Conservation (phyloP, 2,797 vertebrate genomes). For the Hafferia zeledoni region DNA sequence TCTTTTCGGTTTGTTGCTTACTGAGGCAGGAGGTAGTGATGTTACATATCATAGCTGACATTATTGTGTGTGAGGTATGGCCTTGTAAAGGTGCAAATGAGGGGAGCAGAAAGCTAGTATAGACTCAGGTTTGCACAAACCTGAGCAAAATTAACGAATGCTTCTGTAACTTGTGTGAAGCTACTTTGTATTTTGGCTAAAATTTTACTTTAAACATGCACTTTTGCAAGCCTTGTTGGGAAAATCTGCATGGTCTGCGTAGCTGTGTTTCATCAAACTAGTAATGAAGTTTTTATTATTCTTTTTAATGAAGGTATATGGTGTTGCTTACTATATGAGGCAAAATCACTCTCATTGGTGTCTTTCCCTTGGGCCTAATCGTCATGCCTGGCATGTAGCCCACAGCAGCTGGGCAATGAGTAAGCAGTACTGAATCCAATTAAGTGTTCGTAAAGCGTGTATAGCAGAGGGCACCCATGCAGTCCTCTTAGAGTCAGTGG, state of each 20-base stretch:
- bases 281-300: background rate
- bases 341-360: background rate
- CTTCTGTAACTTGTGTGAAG: background rate
- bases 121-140: background rate
- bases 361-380: constrained; percentile 24
- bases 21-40: background rate
- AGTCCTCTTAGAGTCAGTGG: background rate
- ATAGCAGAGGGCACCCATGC: background rate
- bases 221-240: background rate
- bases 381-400: background rate
- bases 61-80: background rate
- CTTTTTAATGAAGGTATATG: background rate
- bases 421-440: constrained; percentile 64
- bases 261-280: background rate
- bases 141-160: background rate
- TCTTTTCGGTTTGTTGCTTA: constrained; percentile 5
- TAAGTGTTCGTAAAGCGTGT: constrained; percentile 9
- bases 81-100: background rate
- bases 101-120: background rate
- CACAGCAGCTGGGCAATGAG: constrained; percentile 48
- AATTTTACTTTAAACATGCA: background rate
- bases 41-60: background rate
- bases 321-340: constrained; percentile 32
- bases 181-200: background rate
- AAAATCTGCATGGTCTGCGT: background rate